A percentile compares a stretch with the other conserved stretches of the same genome.
Evolutionary conservation across 2,113 vertebrate genomes (phyloP).

Genomic region (Cyanoderma ruficeps): DNA sequence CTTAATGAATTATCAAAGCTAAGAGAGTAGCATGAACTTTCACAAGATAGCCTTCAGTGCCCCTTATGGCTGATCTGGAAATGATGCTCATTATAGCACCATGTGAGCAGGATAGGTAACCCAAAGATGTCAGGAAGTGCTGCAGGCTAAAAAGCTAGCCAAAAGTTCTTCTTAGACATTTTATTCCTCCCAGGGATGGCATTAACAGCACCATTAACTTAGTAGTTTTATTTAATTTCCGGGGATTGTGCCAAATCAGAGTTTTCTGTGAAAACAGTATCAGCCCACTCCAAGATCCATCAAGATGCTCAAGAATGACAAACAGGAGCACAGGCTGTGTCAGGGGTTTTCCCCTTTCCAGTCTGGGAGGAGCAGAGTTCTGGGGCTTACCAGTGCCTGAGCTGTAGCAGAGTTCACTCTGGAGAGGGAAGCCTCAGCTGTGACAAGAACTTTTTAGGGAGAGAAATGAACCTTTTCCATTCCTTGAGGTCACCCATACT

Average conservation of each 20-base stretch:
- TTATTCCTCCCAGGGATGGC: neutral
- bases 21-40: constrained; percentile 31
- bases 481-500: neutral
- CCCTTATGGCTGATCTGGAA: constrained; percentile 40
- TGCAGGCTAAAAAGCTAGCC: constrained; percentile 19
- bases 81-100: constrained; percentile 18
- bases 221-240: constrained; percentile 1
- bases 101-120: neutral
- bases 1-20: constrained; percentile 45
- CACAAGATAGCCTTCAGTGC: constrained; percentile 25
- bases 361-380: neutral
- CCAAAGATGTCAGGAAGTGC: constrained; percentile 17
- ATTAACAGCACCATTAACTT: constrained; percentile 4
- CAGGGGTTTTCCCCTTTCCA: neutral
- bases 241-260: neutral
- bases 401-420: neutral
- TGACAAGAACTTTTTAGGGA: neutral
- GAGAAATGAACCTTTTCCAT: neutral
- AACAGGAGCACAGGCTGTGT: neutral
- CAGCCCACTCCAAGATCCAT: neutral
- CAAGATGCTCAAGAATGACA: neutral
- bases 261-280: neutral
- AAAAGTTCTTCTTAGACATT: neutral
- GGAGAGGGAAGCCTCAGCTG: neutral
- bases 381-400: fast-evolving